Evolutionary conservation across 1,140 invertebrate species (phyloP).

Genomic region (Coenobita brevimanus): DNA sequence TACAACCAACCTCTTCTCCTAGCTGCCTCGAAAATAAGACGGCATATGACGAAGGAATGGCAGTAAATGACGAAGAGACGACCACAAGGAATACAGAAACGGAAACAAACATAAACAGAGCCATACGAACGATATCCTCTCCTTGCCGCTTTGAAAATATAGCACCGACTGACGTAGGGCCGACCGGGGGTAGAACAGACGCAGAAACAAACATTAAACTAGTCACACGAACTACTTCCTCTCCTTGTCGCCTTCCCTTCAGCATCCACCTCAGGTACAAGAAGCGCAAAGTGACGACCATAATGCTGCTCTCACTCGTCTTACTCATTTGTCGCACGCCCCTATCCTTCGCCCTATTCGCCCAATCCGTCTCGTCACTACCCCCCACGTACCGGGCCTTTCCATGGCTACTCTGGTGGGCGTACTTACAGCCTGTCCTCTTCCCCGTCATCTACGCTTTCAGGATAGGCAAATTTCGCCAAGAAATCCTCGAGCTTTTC

Average conservation of each 20-base stretch:
- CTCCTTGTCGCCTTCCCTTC: background rate
- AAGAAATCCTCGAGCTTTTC: constrained; percentile 24
- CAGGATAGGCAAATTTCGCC: constrained; percentile 26
- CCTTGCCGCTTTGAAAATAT: no score
- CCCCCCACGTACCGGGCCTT: background rate
- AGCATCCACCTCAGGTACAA: constrained; percentile 23
- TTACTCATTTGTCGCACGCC: constrained; percentile 20
- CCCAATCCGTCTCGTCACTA: background rate
- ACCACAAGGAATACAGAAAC: no score
- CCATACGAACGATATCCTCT: no score
- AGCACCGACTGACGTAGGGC: no score
- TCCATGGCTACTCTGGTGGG: constrained; percentile 26
- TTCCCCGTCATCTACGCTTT: constrained; percentile 40
- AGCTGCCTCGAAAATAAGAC: no score
- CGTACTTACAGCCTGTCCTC: constrained; percentile 27
- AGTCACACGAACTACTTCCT: background rate
- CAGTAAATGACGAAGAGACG: no score
- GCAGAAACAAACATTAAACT: no score
- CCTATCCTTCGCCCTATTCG: background rate
- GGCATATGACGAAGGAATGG: no score
- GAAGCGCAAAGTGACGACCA: constrained; percentile 24
- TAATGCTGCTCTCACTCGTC: constrained; percentile 4
- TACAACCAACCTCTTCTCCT: no score
- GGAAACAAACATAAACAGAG: no score
- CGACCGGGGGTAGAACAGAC: no score